Conservation (phyloP, 2,888 invertebrate species). For the Periphyllus acericola region DNA sequence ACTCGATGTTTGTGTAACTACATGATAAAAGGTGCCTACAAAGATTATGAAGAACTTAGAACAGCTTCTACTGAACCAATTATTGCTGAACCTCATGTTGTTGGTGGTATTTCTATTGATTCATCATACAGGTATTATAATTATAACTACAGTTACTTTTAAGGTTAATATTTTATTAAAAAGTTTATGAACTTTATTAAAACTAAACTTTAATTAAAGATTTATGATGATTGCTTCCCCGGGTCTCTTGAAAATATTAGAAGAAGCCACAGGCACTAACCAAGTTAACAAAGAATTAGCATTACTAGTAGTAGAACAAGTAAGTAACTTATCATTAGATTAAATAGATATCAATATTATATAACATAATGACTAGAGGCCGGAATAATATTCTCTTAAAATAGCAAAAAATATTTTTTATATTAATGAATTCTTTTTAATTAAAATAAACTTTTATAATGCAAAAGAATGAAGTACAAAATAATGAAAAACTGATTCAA, state of each 20-base stretch:
- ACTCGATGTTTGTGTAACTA: conserved; percentile 91
- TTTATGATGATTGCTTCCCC: conserved; percentile 88
- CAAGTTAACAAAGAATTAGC: conserved; percentile 85
- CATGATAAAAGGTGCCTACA: conserved; percentile 84
- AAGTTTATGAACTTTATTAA: no score
- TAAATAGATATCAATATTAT: no score
- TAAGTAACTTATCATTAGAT: conserved; percentile 65
- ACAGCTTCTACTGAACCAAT: conserved; percentile 81
- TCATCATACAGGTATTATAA: conserved; percentile 75
- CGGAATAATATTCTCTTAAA: no score
- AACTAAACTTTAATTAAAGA: no score
- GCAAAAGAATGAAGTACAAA: no score
- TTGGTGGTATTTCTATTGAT: conserved; percentile 82
- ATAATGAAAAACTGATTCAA: no score
- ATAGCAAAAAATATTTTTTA: no score
- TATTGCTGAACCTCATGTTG: conserved; percentile 84
- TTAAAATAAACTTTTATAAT: no score
- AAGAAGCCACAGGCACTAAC: conserved; percentile 80
- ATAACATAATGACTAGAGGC: no score
- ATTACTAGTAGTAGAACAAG: conserved; percentile 82
- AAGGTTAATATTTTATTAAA: neutral
- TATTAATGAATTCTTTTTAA: no score
- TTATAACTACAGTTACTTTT: neutral
- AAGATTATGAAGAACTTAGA: conserved; percentile 81
- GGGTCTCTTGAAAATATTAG: conserved; percentile 84